Evolutionary conservation across 1,140 invertebrate species (phyloP).

Genomic region (Lanistes nyassanus): DNA sequence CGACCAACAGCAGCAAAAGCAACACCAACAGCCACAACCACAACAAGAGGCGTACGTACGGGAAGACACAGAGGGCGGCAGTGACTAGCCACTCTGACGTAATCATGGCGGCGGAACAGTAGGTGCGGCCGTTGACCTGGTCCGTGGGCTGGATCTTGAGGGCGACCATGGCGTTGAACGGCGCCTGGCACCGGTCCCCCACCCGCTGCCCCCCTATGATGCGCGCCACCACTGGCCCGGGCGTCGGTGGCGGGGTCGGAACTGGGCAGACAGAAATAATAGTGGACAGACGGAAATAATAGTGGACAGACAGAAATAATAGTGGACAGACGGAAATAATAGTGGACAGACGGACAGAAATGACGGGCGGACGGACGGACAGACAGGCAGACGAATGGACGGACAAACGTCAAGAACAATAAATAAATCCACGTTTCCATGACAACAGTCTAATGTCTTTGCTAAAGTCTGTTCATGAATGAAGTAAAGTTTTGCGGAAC

Average conservation of each 20-base stretch:
- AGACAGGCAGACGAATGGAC: no score
- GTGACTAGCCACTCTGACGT: not conserved
- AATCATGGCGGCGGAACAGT: not conserved
- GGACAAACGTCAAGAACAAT: no score
- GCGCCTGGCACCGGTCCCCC: conserved; percentile 10
- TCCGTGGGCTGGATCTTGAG: not conserved
- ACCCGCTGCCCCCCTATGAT: conserved; percentile 3
- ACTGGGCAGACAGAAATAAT: not conserved
- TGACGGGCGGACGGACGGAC: no score
- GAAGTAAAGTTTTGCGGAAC: no score
- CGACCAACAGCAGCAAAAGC: not conserved
- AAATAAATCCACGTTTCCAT: no score
- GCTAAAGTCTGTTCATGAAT: no score
- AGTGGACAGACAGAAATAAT: not conserved
- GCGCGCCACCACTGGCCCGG: not conserved
- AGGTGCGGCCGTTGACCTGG: not conserved
- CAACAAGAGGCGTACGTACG: not conserved
- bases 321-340: no score
- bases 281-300: not conserved
- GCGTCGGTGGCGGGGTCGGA: not conserved
- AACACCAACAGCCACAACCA: not conserved
- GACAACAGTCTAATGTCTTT: no score
- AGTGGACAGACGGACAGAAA: no score
- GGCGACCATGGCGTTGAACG: conserved; percentile 14
- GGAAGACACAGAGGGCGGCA: not conserved